Conservation (phyloP, 2,797 vertebrate species). For the Nannoperca obscura region DNA sequence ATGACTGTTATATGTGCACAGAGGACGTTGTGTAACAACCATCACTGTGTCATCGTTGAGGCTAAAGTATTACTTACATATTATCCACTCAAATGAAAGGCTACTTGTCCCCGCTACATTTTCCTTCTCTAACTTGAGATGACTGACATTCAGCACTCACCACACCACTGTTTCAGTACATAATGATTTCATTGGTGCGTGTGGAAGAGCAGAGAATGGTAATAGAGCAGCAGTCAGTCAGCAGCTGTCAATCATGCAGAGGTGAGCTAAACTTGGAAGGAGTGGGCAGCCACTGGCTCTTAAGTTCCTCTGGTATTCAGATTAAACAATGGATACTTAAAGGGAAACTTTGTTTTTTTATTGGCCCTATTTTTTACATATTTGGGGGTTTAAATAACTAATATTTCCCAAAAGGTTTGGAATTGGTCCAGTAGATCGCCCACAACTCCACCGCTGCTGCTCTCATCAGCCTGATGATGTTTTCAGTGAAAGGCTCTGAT, state of each 20-base stretch:
- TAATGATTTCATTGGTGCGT: constrained; percentile 28
- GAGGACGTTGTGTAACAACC: not conserved
- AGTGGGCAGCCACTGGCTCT: constrained; percentile 13
- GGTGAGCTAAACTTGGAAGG: constrained; percentile 15
- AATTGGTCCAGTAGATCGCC: too few relatives aligned
- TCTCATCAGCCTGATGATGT: not conserved
- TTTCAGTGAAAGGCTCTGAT: too few relatives aligned
- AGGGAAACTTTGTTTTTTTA: too few relatives aligned
- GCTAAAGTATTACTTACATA: not conserved
- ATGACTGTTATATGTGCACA: not conserved
- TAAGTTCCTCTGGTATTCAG: not conserved
- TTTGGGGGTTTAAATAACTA: too few relatives aligned
- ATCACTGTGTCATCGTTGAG: not conserved
- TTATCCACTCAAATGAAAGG: constrained; percentile 13
- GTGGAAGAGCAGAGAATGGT: constrained; percentile 13
- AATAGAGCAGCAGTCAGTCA: constrained; percentile 10
- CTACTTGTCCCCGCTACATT: not conserved
- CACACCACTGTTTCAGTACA: constrained; percentile 16
- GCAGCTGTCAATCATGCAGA: constrained; percentile 17
- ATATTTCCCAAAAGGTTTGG: too few relatives aligned
- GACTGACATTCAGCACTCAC: constrained; percentile 14
- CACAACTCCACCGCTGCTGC: too few relatives aligned
- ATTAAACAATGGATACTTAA: constrained; percentile 19
- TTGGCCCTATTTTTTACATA: too few relatives aligned
- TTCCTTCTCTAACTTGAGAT: not conserved